These are phyloP conservation scores for Regulus satrapa DNA, from an alignment of 2,113 vertebrate genomes.

Conservation along the genomic window DNA sequence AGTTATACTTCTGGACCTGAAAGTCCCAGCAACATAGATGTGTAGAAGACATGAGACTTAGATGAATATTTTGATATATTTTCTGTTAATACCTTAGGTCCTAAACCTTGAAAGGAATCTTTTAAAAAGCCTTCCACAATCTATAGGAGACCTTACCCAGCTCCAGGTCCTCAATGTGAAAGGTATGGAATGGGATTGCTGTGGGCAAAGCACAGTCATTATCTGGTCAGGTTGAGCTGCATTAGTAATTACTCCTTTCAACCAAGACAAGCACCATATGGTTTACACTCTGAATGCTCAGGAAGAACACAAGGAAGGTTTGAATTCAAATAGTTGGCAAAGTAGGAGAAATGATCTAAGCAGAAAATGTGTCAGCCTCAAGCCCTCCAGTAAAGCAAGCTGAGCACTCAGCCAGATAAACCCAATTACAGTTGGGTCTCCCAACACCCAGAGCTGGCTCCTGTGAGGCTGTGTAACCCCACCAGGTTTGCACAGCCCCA, in stretches of 20 bases:
- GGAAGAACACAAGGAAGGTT: neutral
- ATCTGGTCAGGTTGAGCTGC: neutral
- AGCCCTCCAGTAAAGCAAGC: neutral
- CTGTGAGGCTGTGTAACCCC: neutral
- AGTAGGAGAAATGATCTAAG: neutral
- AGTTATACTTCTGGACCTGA: neutral
- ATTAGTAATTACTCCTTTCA: neutral
- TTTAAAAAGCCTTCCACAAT: constrained; percentile 82
- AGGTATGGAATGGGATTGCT: constrained; percentile 69
- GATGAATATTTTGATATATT: neutral
- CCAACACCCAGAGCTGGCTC: neutral
- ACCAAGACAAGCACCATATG: neutral
- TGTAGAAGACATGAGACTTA: neutral
- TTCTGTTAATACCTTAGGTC: constrained; percentile 75
- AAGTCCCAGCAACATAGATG: neutral
- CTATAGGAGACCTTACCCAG: constrained; percentile 79
- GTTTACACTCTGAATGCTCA: neutral
- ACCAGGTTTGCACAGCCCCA: neutral
- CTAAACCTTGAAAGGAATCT: constrained; percentile 89
- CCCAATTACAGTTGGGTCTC: neutral
- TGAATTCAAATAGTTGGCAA: neutral
- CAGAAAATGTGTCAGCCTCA: neutral
- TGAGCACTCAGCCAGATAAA: neutral
- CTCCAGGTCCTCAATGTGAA: constrained; percentile 90
- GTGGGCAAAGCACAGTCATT: neutral